A percentile compares a stretch with the other conserved stretches of the same genome.
These are phyloP conservation scores for Apodemus speciosus DNA, from an alignment of 2,113 vertebrate species.

Conservation along the genomic window DNA sequence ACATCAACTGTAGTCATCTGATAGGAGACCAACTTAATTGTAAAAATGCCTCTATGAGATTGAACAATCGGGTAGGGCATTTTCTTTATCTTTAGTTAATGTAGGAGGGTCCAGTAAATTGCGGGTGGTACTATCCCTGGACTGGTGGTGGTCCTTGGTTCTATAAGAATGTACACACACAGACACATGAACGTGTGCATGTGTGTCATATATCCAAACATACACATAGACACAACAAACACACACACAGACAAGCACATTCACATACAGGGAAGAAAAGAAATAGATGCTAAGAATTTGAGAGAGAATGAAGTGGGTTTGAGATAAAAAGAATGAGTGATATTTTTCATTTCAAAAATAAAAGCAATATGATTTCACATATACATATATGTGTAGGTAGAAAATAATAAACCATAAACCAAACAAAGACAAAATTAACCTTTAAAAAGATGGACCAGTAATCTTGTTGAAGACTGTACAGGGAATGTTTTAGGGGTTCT, in stretches of 20 bases:
- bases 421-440: neutral
- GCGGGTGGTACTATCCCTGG: rapidly evolving
- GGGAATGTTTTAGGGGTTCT: neutral
- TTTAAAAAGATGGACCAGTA: neutral
- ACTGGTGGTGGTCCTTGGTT: no score
- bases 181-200: no score
- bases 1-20: neutral
- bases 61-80: rapidly evolving
- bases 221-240: neutral
- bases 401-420: neutral
- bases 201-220: no score
- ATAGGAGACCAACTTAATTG: no score
- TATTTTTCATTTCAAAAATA: neutral
- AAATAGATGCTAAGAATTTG: neutral
- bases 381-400: neutral
- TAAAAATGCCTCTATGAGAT: neutral
- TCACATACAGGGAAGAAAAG: neutral
- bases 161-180: neutral
- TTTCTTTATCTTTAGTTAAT: neutral
- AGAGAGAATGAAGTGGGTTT: neutral
- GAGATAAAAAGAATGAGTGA: rapidly evolving
- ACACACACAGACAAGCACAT: neutral
- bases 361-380: neutral
- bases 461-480: neutral
- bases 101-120: neutral